Evolutionary conservation across 2,888 invertebrate genomes (phyloP), one percentile per base, ranked within the genome.

Genomic region (Cataglyphis cursor): DNA sequence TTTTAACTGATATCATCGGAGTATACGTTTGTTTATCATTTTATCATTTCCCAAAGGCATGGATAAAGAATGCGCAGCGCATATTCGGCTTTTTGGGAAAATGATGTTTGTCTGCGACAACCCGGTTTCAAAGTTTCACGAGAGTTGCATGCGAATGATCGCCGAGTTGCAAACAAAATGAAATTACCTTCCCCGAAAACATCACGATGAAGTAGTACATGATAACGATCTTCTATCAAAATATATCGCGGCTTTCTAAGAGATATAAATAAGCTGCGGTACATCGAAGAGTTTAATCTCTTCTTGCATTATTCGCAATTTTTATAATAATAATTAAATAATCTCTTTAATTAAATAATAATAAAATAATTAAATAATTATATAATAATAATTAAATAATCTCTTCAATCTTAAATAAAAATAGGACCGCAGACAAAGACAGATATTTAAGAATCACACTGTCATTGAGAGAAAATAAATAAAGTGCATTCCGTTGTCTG

Each of bases 101-200:
- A 44, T 57, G 31, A 76, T 51, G 48, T 28, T 28, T 21, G 8
- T 8, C 8, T 31, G 9, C 24, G n/a, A 12, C 18, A 28, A 44
- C 10, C 24, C 6, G 28, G 15, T 57, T 44, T 12, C 18, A 5
- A 57, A 5, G 41, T 76, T 41, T 66, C 57, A 44, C 24, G 78
- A 12, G 78, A 18, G 9, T 59, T 35, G 72, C 78, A 59, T 70
- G 59, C 44, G 24, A 70, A 80, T 70, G 59, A 57, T 44, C 38
- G 54, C 1, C 24, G 24, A 70, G 44, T 41, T 65, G 28, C 24
- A 59, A 59, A 59, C 18, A 35, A 70, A 44, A 78, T 54, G 21
- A 70, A 80, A 70, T 80, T 70, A 44, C 38, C 28, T 68, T 68
- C 15, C 41, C 18, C 70, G 59, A 70, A 44, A 70, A 70, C 72